Base-by-base conservation (phyloP, 1,140 invertebrate species). In the Cydia strobilella region DNA sequence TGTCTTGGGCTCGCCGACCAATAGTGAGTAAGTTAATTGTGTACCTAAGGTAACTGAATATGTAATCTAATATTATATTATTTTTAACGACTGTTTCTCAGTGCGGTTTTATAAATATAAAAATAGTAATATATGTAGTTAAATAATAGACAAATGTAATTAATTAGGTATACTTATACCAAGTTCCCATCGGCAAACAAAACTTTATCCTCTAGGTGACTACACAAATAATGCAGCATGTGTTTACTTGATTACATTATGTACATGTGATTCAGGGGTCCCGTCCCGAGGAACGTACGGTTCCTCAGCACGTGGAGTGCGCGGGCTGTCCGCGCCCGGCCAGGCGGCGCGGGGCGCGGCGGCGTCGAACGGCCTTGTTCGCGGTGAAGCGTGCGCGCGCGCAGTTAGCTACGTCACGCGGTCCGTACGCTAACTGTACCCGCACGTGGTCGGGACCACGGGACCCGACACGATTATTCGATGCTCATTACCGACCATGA, bases 311-410 rank as follows among this genome's bases (percentile, higher is more conserved):
- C 65, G 65, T 69, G 65, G 65, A 35, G 65, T 18, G 27, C 15
- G 65, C 65, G 13, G 35, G 54, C 45, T 10, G 35, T 13, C 12
- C 42, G 1, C 42, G 42, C 12, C 42, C 35, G 35, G 35, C 35
- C 39, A 4, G 42, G 42, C 42, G 35, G 25, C 25, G 25, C 25
- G 25, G 20, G n/a, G n/a, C 13, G 63, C 65, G 7, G 65, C 18
- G 74, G 63, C 75, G 71, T 51, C 73, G 76, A 80, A 80, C 79
- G 79, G 77, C 79, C 79, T 80, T 80, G 79, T 73, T 69, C 72
- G 76, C 76, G 75, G 25, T 63, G 51, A 35, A 72, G 76, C 76
- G 76, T 75, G 74, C 79, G 79, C 74, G 74, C 79, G 79, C 74
- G 73, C 75, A 73, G 79, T 69, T 69, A 69, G 65, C 65, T 69